Percentiles rank a stretch among this genome's conserved stretches.
Conservation (phyloP, 1,140 invertebrate species). For the Probaryconus sp. region DNA sequence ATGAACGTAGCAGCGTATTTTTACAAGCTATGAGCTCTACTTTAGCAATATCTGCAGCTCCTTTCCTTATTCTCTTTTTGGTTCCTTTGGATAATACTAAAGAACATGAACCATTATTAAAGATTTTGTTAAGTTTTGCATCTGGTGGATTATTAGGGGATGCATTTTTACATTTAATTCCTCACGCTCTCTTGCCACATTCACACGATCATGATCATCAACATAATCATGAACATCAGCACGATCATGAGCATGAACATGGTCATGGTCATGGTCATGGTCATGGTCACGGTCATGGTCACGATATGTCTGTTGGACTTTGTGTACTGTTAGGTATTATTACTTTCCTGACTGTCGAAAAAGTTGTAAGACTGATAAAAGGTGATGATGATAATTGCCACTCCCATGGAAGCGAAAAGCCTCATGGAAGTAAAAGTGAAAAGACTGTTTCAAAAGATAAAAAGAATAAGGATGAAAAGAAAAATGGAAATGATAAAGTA, state of each 20-base stretch:
- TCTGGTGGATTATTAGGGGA: slow-evolving; percentile 96
- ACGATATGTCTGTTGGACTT: slow-evolving; percentile 92
- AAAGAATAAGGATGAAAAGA: slow-evolving; percentile 59
- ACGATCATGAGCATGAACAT: slow-evolving; percentile 76
- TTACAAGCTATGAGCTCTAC: slow-evolving; percentile 92
- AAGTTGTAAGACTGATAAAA: slow-evolving; percentile 93
- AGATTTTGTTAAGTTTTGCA: slow-evolving; percentile 94
- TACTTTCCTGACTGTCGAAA: slow-evolving; percentile 94
- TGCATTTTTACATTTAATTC: slow-evolving; percentile 97
- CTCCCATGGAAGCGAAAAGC: slow-evolving; percentile 66
- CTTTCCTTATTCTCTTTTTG: slow-evolving; percentile 95
- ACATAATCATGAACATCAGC: slow-evolving; percentile 74
- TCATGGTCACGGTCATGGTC: slow-evolving; percentile 79
- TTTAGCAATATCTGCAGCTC: slow-evolving; percentile 94
- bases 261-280: slow-evolving; percentile 78
- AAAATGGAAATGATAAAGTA: slow-evolving; percentile 15
- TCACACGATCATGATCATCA: slow-evolving; percentile 79
- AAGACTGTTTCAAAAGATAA: slow-evolving; percentile 56
- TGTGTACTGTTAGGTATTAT: slow-evolving; percentile 95
- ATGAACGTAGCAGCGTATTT: slow-evolving; percentile 82
- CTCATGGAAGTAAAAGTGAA: slow-evolving; percentile 76
- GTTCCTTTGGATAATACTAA: slow-evolving; percentile 94
- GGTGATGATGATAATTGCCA: slow-evolving; percentile 86
- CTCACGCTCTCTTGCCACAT: slow-evolving; percentile 90
- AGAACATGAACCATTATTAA: slow-evolving; percentile 90